These are phyloP conservation scores for Sylvia borin DNA, from an alignment of 2,797 vertebrate species.

Conservation along the genomic window DNA sequence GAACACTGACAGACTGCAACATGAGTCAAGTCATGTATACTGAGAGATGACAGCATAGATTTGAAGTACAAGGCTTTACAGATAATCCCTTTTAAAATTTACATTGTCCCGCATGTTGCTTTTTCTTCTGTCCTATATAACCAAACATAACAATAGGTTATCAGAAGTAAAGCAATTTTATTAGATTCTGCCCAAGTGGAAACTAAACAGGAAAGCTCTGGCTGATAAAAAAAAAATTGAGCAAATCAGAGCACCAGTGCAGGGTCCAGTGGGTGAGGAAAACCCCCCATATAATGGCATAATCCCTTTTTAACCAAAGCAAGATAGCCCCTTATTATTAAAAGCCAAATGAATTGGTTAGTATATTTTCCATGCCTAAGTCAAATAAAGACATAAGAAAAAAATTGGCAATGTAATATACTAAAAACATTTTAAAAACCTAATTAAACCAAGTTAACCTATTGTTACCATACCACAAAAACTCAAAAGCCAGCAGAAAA, in stretches of 20 bases:
- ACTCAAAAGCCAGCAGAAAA: background rate
- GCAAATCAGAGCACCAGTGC: background rate
- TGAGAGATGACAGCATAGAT: background rate
- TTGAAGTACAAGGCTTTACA: background rate
- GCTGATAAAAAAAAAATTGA: background rate
- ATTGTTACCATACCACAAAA: background rate
- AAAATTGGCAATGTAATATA: background rate
- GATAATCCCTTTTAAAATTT: background rate
- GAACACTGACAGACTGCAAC: background rate
- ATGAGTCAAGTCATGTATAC: background rate
- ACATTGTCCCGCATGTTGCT: background rate
- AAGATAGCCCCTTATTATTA: background rate
- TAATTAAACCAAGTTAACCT: background rate
- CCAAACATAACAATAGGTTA: background rate
- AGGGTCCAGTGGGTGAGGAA: background rate
- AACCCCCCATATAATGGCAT: fast-evolving
- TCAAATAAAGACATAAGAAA: background rate
- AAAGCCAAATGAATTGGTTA: background rate
- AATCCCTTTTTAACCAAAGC: background rate
- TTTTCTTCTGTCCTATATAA: background rate
- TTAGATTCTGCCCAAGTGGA: background rate
- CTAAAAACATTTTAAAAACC: background rate
- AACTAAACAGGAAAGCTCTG: background rate
- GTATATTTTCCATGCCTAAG: background rate
- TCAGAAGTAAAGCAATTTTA: background rate